Percentiles rank a stretch among this genome's conserved stretches.
Conservation (phyloP, 2,888 invertebrate genomes). For the Rhorus exstirpatorius region DNA sequence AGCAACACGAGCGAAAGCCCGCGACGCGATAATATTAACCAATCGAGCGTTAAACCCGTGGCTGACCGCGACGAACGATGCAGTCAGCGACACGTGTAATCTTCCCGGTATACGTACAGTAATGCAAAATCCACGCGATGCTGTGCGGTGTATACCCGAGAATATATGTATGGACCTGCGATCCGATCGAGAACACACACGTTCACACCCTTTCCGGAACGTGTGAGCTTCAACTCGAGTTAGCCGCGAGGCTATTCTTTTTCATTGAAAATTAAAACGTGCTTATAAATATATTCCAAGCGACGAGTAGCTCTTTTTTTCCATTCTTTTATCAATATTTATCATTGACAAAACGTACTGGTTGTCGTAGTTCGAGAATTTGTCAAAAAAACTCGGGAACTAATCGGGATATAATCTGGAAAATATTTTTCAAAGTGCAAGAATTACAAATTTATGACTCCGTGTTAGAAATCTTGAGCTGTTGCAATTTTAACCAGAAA, state of each 20-base stretch:
- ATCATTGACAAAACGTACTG: neutral
- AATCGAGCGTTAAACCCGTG: slow-evolving; percentile 65
- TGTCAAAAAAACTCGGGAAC: too few relatives aligned
- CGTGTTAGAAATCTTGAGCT: too few relatives aligned
- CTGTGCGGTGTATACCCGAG: too few relatives aligned
- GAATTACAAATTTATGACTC: too few relatives aligned
- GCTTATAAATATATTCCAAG: slow-evolving; percentile 18
- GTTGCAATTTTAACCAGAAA: too few relatives aligned
- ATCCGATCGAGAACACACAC: slow-evolving; percentile 33
- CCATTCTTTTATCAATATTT: neutral
- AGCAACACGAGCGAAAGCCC: slow-evolving; percentile 22
- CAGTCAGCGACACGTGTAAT: slow-evolving; percentile 65
- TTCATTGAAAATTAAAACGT: neutral
- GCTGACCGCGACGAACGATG: slow-evolving; percentile 48
- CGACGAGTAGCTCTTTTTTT: neutral
- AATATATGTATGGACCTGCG: slow-evolving; percentile 18
- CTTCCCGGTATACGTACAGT: slow-evolving; percentile 45
- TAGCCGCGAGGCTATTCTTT: neutral
- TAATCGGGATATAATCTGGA: too few relatives aligned
- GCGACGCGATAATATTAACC: slow-evolving; percentile 46
- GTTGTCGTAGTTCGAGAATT: neutral
- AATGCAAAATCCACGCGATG: slow-evolving; percentile 19
- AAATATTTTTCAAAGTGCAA: too few relatives aligned
- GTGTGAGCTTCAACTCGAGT: slow-evolving; percentile 9
- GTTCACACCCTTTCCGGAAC: slow-evolving; percentile 11